Evolutionary conservation across 2,888 invertebrate species (phyloP), one percentile per base, ranked within the genome.

Genomic region (Acanthosepion esculentum): DNA sequence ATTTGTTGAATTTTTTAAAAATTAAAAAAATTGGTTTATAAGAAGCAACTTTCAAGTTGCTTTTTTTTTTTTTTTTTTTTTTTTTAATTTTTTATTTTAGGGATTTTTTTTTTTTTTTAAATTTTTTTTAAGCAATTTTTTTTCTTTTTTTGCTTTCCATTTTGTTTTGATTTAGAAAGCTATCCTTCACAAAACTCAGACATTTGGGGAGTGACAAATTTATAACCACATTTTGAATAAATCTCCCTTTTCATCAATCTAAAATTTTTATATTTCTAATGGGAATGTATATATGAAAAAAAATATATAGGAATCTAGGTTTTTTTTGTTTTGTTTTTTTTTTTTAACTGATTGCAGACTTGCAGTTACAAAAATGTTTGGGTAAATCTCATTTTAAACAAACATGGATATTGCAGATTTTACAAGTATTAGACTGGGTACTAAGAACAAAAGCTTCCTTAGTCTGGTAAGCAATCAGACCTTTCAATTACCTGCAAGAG

Each of bases 161-260:
- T 78, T 78, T 7, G n/a, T 10, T 59, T 59, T 59, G 59, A 20
- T 59, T 59, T 33, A 78, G 12, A n/a, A 78, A n/a, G n/a, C 78
- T 78, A 78, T 78, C 33, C 18, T n/a, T 78, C 78, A 78, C 78
- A n/a, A 78, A 78, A 78, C n/a, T n/a, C n/a, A 78, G 18, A 78
- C 78, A 78, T 78, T 78, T n/a, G n/a, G 78, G n/a, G 78, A 78
- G 78, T 78, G 78, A 78, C 78, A 78, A 78, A n/a, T 78, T 78
- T 78, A 78, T 78, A 78, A 78, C 78, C 78, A 78, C n/a, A n/a
- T 78, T 78, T 78, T 78, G n/a, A 78, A 78, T 15, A n/a, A 78
- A n/a, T 33, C 78, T 78, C 78, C 78, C n/a, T 78, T 78, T 78
- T 78, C 78, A 78, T n/a, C n/a, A 78, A 78, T 78, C 33, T n/a